phyloP scores from a whole-genome alignment of 2,113 vertebrate species.

The Nibea albiflora region DNA sequence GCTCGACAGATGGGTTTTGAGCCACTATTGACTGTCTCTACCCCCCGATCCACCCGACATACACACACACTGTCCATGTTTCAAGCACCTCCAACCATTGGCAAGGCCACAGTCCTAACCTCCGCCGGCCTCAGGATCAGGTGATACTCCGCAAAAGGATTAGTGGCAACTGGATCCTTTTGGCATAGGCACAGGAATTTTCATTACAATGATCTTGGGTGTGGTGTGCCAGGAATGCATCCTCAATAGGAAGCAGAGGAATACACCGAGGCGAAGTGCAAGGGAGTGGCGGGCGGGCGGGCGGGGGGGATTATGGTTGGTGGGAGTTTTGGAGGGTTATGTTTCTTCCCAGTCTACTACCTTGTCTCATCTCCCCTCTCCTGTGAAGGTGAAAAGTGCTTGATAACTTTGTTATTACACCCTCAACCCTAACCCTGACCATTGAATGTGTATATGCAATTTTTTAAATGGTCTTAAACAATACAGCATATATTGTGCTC shows the following conservation, averaged over 20 bases:
- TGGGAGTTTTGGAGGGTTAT: constrained; percentile 18
- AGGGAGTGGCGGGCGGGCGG: background rate
- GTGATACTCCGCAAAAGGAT: constrained; percentile 89
- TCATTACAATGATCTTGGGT: constrained; percentile 95
- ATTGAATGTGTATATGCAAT: too few relatives aligned
- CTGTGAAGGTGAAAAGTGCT: too few relatives aligned
- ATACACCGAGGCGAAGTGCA: constrained; percentile 56
- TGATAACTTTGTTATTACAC: too few relatives aligned
- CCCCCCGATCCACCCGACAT: background rate
- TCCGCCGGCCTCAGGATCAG: constrained; percentile 83
- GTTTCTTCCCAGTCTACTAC: constrained; percentile 22
- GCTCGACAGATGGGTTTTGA: constrained; percentile 42
- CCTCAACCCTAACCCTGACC: too few relatives aligned
- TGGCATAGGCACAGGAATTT: constrained; percentile 92
- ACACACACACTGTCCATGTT: constrained; percentile 48
- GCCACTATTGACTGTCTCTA: constrained; percentile 1
- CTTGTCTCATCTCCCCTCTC: background rate
- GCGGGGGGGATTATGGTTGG: background rate
- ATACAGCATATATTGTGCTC: too few relatives aligned
- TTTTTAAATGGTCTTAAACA: too few relatives aligned
- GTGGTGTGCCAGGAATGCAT: constrained; percentile 89
- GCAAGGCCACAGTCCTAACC: constrained; percentile 81
- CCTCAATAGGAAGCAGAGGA: constrained; percentile 73
- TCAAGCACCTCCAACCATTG: constrained; percentile 54
- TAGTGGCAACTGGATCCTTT: constrained; percentile 91